Base-by-base conservation (phyloP, 1,140 invertebrate genomes). In the Macrosteles quadrilineatus region DNA sequence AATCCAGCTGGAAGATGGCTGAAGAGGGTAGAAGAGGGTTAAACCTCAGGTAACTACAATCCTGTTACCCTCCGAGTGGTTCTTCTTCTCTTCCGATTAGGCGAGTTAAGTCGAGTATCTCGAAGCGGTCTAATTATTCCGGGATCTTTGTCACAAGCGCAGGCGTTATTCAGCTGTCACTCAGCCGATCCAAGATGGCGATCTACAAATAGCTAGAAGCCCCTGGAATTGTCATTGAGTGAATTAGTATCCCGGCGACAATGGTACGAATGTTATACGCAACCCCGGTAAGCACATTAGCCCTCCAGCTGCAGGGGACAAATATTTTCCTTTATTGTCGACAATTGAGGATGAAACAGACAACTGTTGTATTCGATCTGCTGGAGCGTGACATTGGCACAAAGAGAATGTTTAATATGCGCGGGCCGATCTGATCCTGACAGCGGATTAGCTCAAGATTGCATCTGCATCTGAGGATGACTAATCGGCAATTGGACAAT, bases 161-260 rank as follows among this genome's bases (percentile, higher is more conserved):
- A 25, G 25, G 55, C 55, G 55, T 59, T 59, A 59, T 59, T 59
- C 55, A 59, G 25, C 55, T 59, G 55, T 59, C 55, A 59, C 23
- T 59, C 55, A 59, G 23, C 23, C 2, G 55, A 25, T 27, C 25
- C 55, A 59, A 59, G 55, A 59, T 59, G 55, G 55, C 55, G 55
- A 59, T 50, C 55, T 59, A 59, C 55, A 59, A 59, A 59, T 59
- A 59, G 55, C 55, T 25, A 25, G 55, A 59, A 25, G 21, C 55
- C 55, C 27, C 25, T 25, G 55, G 55, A 59, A 59, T 59, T 59
- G 55, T 59, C 55, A 59, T 59, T 59, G 55, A 59, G 55, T 59
- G 55, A 59, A 59, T 59, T 59, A 59, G 55, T 59, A 59, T 14
- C 25, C 21, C 25, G 55, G 47, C 21, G 23, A 59, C 55, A 59